Conservation (phyloP, 2,888 invertebrate genomes). For the Iselma pallidipennis region DNA sequence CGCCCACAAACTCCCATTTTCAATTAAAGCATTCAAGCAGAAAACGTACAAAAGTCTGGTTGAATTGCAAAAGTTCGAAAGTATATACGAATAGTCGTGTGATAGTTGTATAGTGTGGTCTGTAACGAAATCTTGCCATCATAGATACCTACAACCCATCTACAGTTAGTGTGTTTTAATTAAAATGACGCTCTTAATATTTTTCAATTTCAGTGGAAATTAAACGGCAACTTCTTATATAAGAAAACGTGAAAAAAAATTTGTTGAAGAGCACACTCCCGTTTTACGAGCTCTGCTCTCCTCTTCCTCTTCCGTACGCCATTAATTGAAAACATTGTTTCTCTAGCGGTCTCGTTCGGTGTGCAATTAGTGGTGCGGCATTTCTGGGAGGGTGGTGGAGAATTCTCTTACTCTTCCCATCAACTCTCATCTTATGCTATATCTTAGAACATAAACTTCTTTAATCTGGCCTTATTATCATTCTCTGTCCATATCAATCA, state of each 20-base stretch:
- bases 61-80: conserved; percentile 22
- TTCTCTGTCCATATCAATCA: conserved; percentile 54
- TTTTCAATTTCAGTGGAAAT: conserved; percentile 54
- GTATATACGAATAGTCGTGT: background rate
- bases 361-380: conserved; percentile 27
- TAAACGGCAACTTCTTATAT: conserved; percentile 46
- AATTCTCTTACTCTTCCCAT: conserved; percentile 5
- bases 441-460: conserved; percentile 41
- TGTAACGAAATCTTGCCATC: background rate
- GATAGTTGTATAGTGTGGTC: background rate
- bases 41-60: conserved; percentile 35
- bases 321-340: conserved; percentile 55
- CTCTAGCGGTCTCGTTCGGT: conserved; percentile 46
- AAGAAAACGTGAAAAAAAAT: conserved; percentile 29
- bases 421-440: conserved; percentile 6
- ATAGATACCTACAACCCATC: conserved; percentile 38
- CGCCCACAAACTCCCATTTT: conserved; percentile 37
- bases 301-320: conserved; percentile 41
- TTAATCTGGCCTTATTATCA: conserved; percentile 53
- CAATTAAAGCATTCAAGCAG: conserved; percentile 43
- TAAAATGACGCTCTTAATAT: conserved; percentile 55
- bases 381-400: conserved; percentile 1
- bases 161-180: conserved; percentile 49
- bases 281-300: conserved; percentile 45
- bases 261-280: conserved; percentile 44